These are phyloP conservation scores for Motacilla tschutschensis DNA, from an alignment of 2,113 vertebrate genomes.

Conservation along the genomic window DNA sequence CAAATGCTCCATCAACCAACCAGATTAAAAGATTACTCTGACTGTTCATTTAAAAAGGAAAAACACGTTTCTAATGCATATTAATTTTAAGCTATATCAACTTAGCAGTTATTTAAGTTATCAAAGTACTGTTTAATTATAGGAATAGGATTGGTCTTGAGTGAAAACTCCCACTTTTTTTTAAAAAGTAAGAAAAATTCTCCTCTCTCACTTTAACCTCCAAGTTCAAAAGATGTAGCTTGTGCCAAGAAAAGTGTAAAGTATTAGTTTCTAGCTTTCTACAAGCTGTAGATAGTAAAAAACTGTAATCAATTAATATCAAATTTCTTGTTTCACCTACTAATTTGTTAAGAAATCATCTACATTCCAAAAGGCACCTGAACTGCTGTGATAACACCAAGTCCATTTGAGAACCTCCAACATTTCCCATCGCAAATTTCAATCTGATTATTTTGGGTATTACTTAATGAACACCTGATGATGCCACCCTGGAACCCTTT, in stretches of 20 bases:
- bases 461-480: neutral
- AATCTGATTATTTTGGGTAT: neutral
- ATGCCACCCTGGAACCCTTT: neutral
- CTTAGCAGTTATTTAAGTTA: neutral
- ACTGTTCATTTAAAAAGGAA: neutral
- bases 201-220: neutral
- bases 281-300: neutral
- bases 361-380: neutral
- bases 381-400: neutral
- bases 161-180: neutral
- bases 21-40: neutral
- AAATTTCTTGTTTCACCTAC: neutral
- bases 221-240: neutral
- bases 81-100: neutral
- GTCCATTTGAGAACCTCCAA: neutral
- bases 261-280: neutral
- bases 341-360: neutral
- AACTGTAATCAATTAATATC: neutral
- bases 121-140: neutral
- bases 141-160: neutral
- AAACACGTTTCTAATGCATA: neutral
- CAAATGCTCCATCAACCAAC: neutral
- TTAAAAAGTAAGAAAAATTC: neutral
- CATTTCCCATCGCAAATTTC: neutral
- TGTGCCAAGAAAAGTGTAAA: neutral